Evolutionary conservation across 2,888 invertebrate genomes (phyloP).

Genomic region (Plusia festucae): DNA sequence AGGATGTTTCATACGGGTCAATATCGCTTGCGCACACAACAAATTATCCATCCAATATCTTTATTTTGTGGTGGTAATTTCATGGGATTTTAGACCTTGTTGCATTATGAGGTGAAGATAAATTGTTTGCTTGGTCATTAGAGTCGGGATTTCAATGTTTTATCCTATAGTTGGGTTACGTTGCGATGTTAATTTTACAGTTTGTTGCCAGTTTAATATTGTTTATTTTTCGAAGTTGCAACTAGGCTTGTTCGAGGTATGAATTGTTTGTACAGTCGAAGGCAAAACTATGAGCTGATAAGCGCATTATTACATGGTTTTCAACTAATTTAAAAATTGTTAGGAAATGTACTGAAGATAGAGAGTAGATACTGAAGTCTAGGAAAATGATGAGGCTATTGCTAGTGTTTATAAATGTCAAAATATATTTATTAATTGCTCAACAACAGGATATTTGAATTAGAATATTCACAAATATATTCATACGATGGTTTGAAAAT

Average conservation of each 20-base stretch:
- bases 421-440: too few species aligned
- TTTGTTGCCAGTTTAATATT: conserved; percentile 54
- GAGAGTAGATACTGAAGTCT: too few species aligned
- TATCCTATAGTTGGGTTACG: conserved; percentile 61
- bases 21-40: conserved; percentile 9
- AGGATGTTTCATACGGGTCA: conserved; percentile 63
- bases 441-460: too few species aligned
- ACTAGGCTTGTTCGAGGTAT: conserved; percentile 33
- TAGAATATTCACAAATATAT: too few species aligned
- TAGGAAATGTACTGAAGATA: too few species aligned
- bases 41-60: conserved; percentile 29
- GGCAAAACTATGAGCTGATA: neutral
- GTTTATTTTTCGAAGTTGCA: conserved; percentile 55
- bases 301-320: neutral
- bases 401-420: too few species aligned
- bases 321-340: too few species aligned
- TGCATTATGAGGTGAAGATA: conserved; percentile 63
- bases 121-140: conserved; percentile 78
- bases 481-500: too few species aligned
- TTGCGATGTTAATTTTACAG: conserved; percentile 61
- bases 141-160: conserved; percentile 75
- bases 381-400: too few species aligned
- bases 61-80: conserved; percentile 39
- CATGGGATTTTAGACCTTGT: conserved; percentile 56
- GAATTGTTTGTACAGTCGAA: neutral